phyloP scores from a whole-genome alignment of 2,797 vertebrate species.

The Eurystomus glaucurus region DNA sequence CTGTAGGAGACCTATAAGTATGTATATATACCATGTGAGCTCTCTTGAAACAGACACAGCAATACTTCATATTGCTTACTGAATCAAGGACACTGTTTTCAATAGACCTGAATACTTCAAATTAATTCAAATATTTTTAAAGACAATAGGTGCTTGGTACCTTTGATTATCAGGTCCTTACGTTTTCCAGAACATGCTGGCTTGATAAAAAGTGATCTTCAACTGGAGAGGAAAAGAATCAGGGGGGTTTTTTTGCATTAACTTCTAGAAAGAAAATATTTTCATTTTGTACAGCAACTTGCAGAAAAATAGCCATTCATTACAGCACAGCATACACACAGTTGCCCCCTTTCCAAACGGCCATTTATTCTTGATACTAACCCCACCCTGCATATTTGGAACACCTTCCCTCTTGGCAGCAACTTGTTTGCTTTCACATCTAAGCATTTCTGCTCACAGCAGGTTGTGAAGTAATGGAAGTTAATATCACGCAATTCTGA shows the following conservation, averaged over 20 bases:
- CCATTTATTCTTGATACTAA: not conserved
- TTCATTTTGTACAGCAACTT: not conserved
- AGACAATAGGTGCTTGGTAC: not conserved
- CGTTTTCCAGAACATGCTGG: not conserved
- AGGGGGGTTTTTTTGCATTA: not conserved
- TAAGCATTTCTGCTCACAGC: conserved; percentile 51
- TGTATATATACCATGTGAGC: not conserved
- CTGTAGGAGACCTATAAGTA: fast-evolving
- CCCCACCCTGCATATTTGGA: not conserved
- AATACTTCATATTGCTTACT: not conserved
- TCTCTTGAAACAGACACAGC: not conserved
- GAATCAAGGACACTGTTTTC: not conserved
- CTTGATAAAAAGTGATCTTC: not conserved
- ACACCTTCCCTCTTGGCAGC: conserved; percentile 34
- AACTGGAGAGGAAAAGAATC: not conserved
- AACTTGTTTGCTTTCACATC: conserved; percentile 50
- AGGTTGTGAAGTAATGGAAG: conserved; percentile 41
- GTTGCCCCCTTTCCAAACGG: not conserved
- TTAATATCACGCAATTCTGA: conserved; percentile 44
- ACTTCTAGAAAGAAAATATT: not conserved
- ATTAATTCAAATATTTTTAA: not conserved
- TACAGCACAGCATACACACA: not conserved
- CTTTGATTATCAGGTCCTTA: not conserved
- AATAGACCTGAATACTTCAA: not conserved
- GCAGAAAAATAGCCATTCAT: conserved; percentile 12